Percentiles rank a stretch among this genome's conserved stretches.
These are phyloP conservation scores for Eulemur coronatus DNA, from an alignment of 2,797 vertebrate genomes.

Conservation along the genomic window DNA sequence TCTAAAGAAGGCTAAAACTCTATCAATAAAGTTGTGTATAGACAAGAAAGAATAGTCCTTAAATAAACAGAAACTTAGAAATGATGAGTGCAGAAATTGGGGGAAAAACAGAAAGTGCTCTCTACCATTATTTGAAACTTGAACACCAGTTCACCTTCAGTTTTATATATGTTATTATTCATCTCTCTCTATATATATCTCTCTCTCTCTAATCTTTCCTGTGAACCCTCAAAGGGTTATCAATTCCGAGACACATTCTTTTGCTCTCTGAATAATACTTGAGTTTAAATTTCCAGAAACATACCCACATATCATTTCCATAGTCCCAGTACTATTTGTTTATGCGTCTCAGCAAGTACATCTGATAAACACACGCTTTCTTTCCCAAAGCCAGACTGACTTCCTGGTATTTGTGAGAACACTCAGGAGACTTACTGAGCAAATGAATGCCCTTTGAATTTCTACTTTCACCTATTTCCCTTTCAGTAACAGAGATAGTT, in stretches of 20 bases:
- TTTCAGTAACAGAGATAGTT: constrained; percentile 60
- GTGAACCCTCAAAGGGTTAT: constrained; percentile 61
- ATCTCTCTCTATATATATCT: constrained; percentile 23
- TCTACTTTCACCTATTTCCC: constrained; percentile 49
- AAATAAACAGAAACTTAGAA: constrained; percentile 27
- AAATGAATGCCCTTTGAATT: constrained; percentile 70
- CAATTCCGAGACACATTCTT: constrained; percentile 65
- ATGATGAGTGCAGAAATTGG: neutral
- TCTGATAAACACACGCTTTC: constrained; percentile 73
- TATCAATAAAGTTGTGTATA: neutral
- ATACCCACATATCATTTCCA: constrained; percentile 62
- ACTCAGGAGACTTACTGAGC: constrained; percentile 63
- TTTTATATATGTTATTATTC: constrained; percentile 66
- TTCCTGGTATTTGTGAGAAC: constrained; percentile 64
- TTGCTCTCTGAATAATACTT: constrained; percentile 61
- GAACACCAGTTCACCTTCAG: constrained; percentile 59
- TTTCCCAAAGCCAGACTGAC: constrained; percentile 49
- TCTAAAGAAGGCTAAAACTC: constrained; percentile 1
- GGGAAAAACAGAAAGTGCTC: neutral
- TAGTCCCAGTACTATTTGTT: constrained; percentile 72
- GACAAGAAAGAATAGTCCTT: neutral
- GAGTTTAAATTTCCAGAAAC: constrained; percentile 75
- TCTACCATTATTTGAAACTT: constrained; percentile 23
- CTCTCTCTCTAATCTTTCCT: constrained; percentile 58
- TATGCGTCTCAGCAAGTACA: constrained; percentile 64